Base-by-base conservation (phyloP, 2,797 vertebrate species). In the Allobates femoralis region DNA sequence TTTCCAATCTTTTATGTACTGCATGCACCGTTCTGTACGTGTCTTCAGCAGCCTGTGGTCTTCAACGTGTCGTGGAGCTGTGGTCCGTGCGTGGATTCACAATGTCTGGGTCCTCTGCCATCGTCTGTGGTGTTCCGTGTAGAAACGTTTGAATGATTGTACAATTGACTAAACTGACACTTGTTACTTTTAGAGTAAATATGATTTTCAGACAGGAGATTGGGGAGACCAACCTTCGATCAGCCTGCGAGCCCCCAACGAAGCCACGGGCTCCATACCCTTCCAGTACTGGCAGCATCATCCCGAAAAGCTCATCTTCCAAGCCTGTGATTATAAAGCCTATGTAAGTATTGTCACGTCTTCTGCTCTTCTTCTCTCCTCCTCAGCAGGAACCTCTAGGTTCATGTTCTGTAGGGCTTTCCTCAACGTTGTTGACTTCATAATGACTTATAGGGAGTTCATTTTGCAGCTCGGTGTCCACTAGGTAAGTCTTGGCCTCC, bases 271-370 rank as follows among this genome's bases (percentile, higher is more conserved):
- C 73, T 99, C 98, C 77, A 99, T 98, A 0, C 98, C 98, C 5
- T 98, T 99, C 85, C 98, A 99, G 79, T 99, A 99, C 83, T 99
- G 98, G 98, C 98, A 99, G 85, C 98, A 99, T 90, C 98, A 99
- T 89, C 98, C 98, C 0, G 98, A 99, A 91, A 99, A 99, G 90
- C 98, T 99, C 93, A 99, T 99, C 94, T 99, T 99, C 93, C 98
- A 99, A 92, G 99, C 98, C 0, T 99, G 98, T 8, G 98, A 99
- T 94, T 99, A 99, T 86, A 99, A 99, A 93, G 98, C 98, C 90
- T 99, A 99, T 88, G 98, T 99, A 94, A 99, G 98, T 98, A 81
- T 85, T 79, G 37, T 26, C 41, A 55, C 53, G 77, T 30, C 10
- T 80, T 51, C 37, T 26, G 46, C n/a, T 53, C 55, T 19, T 50